Base-by-base conservation (phyloP, 2,113 vertebrate species). In the Grantiella picta region DNA sequence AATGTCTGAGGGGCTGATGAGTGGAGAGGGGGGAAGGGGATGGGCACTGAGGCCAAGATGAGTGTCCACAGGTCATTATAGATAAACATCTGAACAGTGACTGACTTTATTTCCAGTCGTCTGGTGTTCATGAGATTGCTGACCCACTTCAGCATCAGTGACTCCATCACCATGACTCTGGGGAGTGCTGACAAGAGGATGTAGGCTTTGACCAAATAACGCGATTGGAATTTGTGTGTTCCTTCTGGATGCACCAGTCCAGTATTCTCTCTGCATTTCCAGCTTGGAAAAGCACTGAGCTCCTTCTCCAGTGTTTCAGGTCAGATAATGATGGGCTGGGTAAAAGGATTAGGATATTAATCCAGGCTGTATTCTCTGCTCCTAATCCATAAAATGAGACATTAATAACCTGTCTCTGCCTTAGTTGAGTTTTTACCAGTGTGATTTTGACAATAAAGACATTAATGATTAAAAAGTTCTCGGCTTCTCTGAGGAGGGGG, bases 101-200 rank as follows among this genome's bases (percentile, higher is more conserved):
- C 14, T 12, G 27, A 42, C 45, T 36, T 54, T 29, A 20, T 29
- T 23, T 14, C 16, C 38, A 23, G 15, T 36, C 59, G 28, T 24
- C 5, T 7, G 36, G 28, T 24, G 20, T 50, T 52, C 31, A 17
- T 65, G 15, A 64, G 22, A 7, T 10, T 12, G 38, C 44, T 52
- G 36, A 31, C 25, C 35, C 27, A 0, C 40, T 81, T 66, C 16
- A 38, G 29, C 2, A 0, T 6, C 22, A 24, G 9, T 21, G 20
- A 12, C n/a, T 60, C 49, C 23, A 3, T 82, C 8, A 1, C 29
- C 0, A 0, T 45, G 10, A 27, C 27, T 54, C 25, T 12, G 13
- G 35, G 7, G 28, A 27, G 6, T 35, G 9, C 45, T 52, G 84
- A n/a, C 38, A 53, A 25, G 50, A 28, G 24, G 40, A 70, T 2